Base-by-base conservation (phyloP, 2,888 invertebrate species). In the Chirona hameri region DNA sequence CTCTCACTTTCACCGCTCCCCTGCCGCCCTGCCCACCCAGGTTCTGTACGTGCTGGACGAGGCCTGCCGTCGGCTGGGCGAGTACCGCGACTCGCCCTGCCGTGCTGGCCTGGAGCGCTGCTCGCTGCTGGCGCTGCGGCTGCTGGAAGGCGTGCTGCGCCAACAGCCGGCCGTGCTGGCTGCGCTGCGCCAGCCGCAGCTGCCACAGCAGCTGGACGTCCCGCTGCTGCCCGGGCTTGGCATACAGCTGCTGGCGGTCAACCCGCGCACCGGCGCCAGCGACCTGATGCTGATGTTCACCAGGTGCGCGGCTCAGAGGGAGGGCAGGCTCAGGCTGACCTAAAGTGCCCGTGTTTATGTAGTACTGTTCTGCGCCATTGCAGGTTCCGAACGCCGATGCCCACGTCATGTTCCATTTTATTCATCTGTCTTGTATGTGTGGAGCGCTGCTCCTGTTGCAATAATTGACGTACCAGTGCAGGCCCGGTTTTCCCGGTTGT, bases 251-350 rank as follows among this genome's bases (percentile, higher is more conserved):
- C 89, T 96, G 79, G 94, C 94, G 52, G 79, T 93, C 81, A 94
- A 95, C 89, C 92, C 93, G 1, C 90, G 93, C 65, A 92, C 91
- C n/a, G 92, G 93, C 14, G 91, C 91, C 86, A 93, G 95, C 0
- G 95, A 95, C 88, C 93, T 94, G 87, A 90, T 94, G 85, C 89
- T 94, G 60, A 93, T 93, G 85, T 91, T 95, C 48, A 91, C 93
- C 0, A 93, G 93, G 89, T 90, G 87, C 85, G 89, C 86, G 29
- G 82, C 81, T 27, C 84, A 84, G 83, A 83, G 83, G 60, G 82
- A 48, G 48, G 9, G n/a, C n/a, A n/a, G n/a, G n/a, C n/a, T n/a
- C n/a, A n/a, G n/a, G n/a, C n/a, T n/a, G n/a, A n/a, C n/a, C n/a
- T n/a, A n/a, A n/a, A n/a, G n/a, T n/a, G n/a, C n/a, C n/a, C n/a